Percentiles rank a stretch among this genome's conserved stretches.
Evolutionary conservation across 2,113 vertebrate species (phyloP).

Genomic region (Bubo bubo): DNA sequence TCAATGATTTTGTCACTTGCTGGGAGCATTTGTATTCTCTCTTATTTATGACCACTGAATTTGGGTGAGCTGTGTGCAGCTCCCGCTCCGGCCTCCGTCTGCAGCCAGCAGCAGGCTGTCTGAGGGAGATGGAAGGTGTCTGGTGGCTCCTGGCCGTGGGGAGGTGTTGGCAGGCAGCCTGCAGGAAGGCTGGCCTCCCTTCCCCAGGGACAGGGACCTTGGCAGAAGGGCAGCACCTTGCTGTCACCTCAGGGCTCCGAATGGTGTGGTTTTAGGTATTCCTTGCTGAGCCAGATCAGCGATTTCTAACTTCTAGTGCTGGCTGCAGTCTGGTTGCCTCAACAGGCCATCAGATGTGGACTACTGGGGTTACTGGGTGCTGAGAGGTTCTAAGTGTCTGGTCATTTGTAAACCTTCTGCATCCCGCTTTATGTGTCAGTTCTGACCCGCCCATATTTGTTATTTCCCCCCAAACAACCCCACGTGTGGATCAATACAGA

Average conservation of each 20-base stretch:
- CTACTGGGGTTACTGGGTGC: not conserved
- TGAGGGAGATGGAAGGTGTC: rapidly evolving
- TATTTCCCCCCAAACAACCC: not conserved
- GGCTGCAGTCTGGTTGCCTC: not conserved
- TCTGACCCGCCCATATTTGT: rapidly evolving
- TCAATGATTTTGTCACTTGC: not conserved
- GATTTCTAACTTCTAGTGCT: not conserved
- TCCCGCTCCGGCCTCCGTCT: rapidly evolving
- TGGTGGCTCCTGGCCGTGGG: not conserved
- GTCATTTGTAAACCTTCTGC: not conserved
- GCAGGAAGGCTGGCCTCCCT: not conserved
- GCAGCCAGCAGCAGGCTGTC: not conserved
- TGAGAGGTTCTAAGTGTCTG: not conserved
- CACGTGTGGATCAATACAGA: rapidly evolving
- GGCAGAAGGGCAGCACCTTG: not conserved
- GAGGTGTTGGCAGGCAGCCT: not conserved
- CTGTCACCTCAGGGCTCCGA: not conserved
- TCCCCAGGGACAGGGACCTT: not conserved
- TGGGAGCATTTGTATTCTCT: not conserved
- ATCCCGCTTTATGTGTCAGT: not conserved
- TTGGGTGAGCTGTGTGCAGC: not conserved
- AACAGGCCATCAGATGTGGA: not conserved
- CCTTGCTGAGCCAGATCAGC: not conserved
- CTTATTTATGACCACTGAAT: not conserved
- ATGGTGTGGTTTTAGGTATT: rapidly evolving